These are phyloP conservation scores for Hippotragus niger DNA, from an alignment of 2,113 vertebrate species.

Conservation along the genomic window DNA sequence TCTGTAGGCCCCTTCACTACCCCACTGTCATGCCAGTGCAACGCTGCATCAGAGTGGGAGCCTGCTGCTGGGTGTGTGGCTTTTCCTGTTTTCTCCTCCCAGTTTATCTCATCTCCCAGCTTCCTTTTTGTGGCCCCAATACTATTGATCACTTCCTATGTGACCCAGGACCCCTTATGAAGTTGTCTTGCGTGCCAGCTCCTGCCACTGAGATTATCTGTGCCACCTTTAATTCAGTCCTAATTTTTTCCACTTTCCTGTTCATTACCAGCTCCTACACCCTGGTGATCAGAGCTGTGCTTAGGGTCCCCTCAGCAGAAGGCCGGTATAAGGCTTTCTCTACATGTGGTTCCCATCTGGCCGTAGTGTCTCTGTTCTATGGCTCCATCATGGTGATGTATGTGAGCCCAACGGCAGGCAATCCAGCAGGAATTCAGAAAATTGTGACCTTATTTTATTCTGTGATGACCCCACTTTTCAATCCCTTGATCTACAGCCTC, in stretches of 20 bases:
- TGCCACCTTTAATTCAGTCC: slow-evolving; percentile 24
- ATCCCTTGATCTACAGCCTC: slow-evolving; percentile 61
- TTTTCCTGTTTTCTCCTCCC: neutral
- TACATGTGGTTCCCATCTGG: slow-evolving; percentile 38
- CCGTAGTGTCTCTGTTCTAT: slow-evolving; percentile 46
- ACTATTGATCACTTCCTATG: slow-evolving; percentile 45
- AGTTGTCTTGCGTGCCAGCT: slow-evolving; percentile 51
- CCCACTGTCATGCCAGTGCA: neutral
- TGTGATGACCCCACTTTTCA: slow-evolving; percentile 44
- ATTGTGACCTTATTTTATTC: slow-evolving; percentile 52
- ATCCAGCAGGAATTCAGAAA: slow-evolving; percentile 38
- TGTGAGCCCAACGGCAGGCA: slow-evolving; percentile 17
- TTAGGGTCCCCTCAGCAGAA: slow-evolving; percentile 40
- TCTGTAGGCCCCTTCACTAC: slow-evolving; percentile 28
- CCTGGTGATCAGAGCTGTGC: slow-evolving; percentile 23
- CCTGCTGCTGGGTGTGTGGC: neutral
- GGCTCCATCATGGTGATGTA: slow-evolving; percentile 51
- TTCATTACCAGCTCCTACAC: slow-evolving; percentile 20
- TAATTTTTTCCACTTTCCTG: slow-evolving; percentile 47
- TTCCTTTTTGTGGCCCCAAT: slow-evolving; percentile 10
- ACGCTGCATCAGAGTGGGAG: neutral
- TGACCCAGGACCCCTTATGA: slow-evolving; percentile 48
- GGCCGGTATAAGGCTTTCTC: slow-evolving; percentile 45
- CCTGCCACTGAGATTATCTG: slow-evolving; percentile 19
- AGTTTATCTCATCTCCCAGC: slow-evolving; percentile 12